Evolutionary conservation across 2,797 vertebrate genomes (phyloP).

Genomic region (Liasis olivaceus): DNA sequence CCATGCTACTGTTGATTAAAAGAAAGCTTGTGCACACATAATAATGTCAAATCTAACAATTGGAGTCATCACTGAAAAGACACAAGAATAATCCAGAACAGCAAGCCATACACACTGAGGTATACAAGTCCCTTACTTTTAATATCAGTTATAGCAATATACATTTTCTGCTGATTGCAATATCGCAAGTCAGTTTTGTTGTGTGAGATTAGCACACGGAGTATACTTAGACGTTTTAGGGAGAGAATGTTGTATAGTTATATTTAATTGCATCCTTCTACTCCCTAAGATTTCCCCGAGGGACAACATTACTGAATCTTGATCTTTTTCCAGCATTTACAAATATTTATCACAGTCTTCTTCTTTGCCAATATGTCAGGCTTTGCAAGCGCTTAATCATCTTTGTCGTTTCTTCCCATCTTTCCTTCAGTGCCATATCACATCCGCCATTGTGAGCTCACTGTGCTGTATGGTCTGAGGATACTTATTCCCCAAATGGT

Average conservation of each 20-base stretch:
- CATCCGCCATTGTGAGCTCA: neutral
- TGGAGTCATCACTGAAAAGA: neutral
- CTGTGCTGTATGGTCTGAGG: neutral
- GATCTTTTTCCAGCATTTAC: neutral
- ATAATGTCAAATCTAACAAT: neutral
- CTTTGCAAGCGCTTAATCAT: neutral
- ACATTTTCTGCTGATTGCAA: neutral
- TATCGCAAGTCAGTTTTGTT: neutral
- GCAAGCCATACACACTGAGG: neutral
- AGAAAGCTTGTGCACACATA: neutral
- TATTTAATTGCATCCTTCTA: constrained; percentile 7
- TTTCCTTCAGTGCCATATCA: neutral
- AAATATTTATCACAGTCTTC: neutral
- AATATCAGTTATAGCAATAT: neutral
- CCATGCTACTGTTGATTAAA: neutral
- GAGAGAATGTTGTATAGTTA: neutral
- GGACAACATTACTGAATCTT: neutral
- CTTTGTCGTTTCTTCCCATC: neutral
- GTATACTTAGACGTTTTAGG: neutral
- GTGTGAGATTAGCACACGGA: neutral
- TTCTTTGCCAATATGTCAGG: constrained; percentile 11
- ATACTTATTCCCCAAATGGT: neutral
- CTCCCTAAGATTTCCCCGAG: neutral
- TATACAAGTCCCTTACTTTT: neutral
- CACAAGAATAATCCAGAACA: neutral